Percentiles rank a stretch among this genome's conserved stretches.
Evolutionary conservation across 2,888 invertebrate species (phyloP).

Genomic region (Mythimna loreyi): DNA sequence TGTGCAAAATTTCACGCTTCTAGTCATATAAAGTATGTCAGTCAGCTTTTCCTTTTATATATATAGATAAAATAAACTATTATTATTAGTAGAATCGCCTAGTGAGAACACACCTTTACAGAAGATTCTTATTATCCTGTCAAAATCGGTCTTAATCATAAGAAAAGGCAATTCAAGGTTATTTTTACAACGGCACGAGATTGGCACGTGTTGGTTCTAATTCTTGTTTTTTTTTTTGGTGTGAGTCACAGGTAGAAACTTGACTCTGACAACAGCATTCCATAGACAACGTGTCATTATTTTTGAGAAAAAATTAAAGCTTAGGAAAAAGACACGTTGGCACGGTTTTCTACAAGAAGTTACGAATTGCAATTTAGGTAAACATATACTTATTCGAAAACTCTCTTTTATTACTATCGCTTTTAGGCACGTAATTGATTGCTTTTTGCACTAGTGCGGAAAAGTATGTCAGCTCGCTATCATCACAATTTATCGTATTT

Average conservation of each 20-base stretch:
- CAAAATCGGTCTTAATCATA: constrained; percentile 17
- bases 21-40: no score
- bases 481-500: no score
- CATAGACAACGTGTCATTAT: constrained; percentile 11
- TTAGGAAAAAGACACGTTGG: not conserved
- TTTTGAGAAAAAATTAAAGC: not conserved
- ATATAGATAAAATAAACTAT: no score
- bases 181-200: not conserved
- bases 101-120: constrained; percentile 6
- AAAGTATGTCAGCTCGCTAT: no score
- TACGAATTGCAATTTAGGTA: not conserved
- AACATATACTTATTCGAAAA: no score
- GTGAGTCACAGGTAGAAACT: constrained; percentile 22
- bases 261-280: constrained; percentile 16
- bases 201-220: not conserved
- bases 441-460: no score
- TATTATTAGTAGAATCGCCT: no score
- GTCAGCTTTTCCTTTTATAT: no score
- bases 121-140: not conserved
- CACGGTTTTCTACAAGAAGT: not conserved
- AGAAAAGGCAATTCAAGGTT: constrained; percentile 7
- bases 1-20: no score
- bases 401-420: no score
- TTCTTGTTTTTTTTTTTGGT: constrained; percentile 5
- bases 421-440: no score